These are phyloP conservation scores for Neogale vison DNA, from an alignment of 2,113 vertebrate species.

Conservation along the genomic window DNA sequence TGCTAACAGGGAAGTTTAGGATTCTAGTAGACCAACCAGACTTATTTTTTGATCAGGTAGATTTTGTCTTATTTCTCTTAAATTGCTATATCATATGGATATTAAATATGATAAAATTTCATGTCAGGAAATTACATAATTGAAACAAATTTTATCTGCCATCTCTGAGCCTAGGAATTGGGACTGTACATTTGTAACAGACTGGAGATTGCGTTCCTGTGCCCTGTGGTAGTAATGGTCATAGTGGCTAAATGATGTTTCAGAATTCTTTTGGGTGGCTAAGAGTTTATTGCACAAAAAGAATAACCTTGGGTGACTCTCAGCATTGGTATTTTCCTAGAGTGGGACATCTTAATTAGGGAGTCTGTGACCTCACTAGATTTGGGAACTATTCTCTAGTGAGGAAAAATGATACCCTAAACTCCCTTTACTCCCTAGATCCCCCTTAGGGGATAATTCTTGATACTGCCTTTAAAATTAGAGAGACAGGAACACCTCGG, in stretches of 20 bases:
- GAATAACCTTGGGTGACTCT: background rate
- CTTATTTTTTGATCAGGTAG: background rate
- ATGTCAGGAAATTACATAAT: background rate
- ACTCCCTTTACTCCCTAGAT: background rate
- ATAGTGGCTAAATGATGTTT: background rate
- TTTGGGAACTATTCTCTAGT: background rate
- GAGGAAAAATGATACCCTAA: background rate
- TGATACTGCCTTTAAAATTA: slow-evolving; percentile 32
- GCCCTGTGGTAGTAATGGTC: background rate
- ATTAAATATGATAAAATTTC: slow-evolving; percentile 40
- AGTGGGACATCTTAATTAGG: background rate
- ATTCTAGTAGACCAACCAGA: background rate
- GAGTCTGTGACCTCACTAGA: background rate
- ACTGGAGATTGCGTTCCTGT: background rate
- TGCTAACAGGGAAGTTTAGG: background rate
- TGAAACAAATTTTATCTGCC: background rate
- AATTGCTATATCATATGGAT: background rate
- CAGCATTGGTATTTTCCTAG: background rate
- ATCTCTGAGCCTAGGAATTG: background rate
- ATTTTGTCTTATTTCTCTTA: background rate
- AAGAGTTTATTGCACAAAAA: background rate
- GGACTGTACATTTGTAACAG: background rate
- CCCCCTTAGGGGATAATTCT: background rate
- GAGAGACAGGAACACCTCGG: background rate
- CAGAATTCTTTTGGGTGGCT: background rate